Base-by-base conservation (phyloP, 2,797 vertebrate species). In the Nannoperca australis region DNA sequence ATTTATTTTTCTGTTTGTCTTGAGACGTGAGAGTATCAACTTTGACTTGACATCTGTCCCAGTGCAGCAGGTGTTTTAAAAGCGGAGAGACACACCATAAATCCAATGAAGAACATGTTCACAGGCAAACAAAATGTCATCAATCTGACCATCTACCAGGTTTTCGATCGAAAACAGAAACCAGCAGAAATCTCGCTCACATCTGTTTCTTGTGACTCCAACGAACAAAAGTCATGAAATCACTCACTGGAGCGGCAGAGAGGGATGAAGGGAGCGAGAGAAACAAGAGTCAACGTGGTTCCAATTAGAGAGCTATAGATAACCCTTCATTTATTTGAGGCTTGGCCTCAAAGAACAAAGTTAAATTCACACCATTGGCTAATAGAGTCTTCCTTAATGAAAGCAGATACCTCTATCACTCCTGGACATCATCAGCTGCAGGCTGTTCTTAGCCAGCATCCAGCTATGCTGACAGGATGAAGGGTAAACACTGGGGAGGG, bases 61-160 rank as follows among this genome's bases (percentile, higher is more conserved):
- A 3, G 54, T 58, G 34, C 76, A 88, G 91, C 92, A 92, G 92
- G 94, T 94, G 93, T 93, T 92, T 89, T 87, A 73, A 90, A 93
- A 91, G 82, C 7, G 12, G 76, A 91, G 82, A 90, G 73, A 87
- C 90, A 89, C 85, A 88, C 85, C 79, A 93, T 94, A 91, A 93
- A 94, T 92, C 84, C 86, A 90, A 90, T 82, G 81, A 90, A 82
- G 84, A 92, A 88, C 90, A 94, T 91, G 90, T 94, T 95, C 92
- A 85, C 93, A 91, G 91, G 92, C 91, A 94, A 95, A 94, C 90
- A 91, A 93, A 92, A 92, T 94, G 92, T 94, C 92, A 92, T 94
- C 92, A 91, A 86, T 88, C 89, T 63, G 10, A 90, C 79, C 82
- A 80, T 92, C 90, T 88, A 93, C 87, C 68, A 90, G 89, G 75